Evolutionary conservation across 2,113 vertebrate genomes (phyloP).

Genomic region (Melanocharis versteri): DNA sequence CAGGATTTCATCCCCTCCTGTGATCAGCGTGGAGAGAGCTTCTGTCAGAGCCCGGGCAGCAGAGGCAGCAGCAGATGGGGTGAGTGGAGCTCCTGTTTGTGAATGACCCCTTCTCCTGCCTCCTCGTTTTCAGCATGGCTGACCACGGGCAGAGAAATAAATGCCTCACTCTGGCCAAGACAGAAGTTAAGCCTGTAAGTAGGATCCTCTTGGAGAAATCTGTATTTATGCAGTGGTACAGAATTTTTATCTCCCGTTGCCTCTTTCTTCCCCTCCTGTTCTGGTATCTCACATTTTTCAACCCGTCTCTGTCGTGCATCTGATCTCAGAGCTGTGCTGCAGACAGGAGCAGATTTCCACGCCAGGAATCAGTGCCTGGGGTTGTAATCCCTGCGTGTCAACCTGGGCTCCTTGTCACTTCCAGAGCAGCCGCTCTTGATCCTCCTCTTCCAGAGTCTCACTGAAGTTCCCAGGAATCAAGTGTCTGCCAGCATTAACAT

Average conservation of each 20-base stretch:
- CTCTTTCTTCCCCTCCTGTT: neutral
- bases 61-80: neutral
- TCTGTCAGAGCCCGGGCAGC: neutral
- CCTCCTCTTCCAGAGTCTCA: neutral
- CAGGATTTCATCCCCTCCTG: neutral
- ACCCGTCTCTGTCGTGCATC: accelerated
- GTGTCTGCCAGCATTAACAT: neutral
- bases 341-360: neutral
- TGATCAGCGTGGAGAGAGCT: neutral
- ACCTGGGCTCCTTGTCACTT: neutral
- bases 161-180: neutral
- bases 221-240: neutral
- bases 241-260: neutral
- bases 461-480: neutral
- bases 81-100: neutral
- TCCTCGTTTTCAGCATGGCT: neutral
- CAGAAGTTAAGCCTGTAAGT: neutral
- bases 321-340: neutral
- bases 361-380: neutral
- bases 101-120: neutral
- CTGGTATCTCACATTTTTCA: neutral
- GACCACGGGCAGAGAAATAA: neutral
- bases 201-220: neutral
- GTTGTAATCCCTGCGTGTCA: neutral
- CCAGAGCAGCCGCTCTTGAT: neutral